Conservation (phyloP, 30 jellyfish, hydroid and myxozoan genomes). For the Chironex yamaguchii region DNA sequence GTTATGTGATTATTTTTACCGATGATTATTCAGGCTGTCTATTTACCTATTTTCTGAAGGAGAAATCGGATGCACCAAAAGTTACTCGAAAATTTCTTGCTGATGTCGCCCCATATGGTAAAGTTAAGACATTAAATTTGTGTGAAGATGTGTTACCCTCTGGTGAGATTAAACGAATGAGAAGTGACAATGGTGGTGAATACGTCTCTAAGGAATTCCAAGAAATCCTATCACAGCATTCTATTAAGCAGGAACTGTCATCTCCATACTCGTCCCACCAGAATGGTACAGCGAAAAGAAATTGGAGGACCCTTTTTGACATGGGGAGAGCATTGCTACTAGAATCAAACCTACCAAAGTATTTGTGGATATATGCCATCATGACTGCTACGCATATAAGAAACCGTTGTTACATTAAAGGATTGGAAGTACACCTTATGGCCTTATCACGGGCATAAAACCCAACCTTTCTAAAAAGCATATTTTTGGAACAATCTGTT, state of each 20-base stretch:
- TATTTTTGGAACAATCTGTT: slow-evolving; percentile 72
- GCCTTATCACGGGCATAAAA: slow-evolving; percentile 50
- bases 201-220: neutral
- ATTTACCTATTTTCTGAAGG: slow-evolving; percentile 11
- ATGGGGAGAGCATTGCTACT: slow-evolving; percentile 16
- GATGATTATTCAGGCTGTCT: slow-evolving; percentile 39
- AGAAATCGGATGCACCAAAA: slow-evolving; percentile 7
- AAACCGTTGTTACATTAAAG: neutral
- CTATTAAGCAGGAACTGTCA: neutral
- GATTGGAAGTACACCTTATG: slow-evolving; percentile 47
- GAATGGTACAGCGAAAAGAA: slow-evolving; percentile 9
- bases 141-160: too few relatives aligned
- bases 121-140: too few relatives aligned
- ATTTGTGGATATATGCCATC: neutral
- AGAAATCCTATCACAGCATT: neutral
- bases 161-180: neutral
- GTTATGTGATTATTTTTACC: neutral
- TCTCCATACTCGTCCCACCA: slow-evolving; percentile 26
- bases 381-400: neutral
- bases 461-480: slow-evolving; percentile 52
- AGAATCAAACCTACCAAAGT: neutral
- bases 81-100: slow-evolving; percentile 5
- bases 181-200: slow-evolving; percentile 22
- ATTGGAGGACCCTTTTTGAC: slow-evolving; percentile 4
- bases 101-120: neutral